phyloP scores from a whole-genome alignment of 2,888 invertebrate species.

The Cheilosia urbana region DNA sequence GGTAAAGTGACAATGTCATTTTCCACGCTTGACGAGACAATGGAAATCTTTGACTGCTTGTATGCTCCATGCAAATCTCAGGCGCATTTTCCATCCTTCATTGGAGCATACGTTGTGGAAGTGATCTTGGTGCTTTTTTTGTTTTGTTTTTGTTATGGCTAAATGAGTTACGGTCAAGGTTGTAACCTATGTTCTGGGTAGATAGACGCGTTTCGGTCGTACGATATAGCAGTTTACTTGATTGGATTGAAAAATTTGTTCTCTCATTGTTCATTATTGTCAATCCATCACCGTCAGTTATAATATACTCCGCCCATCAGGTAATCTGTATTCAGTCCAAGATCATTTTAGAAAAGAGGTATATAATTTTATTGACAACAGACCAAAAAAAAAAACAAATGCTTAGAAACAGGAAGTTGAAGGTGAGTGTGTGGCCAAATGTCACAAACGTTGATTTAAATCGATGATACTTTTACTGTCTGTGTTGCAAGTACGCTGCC shows the following conservation, averaged over 20 bases:
- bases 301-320: constrained; percentile 25
- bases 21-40: constrained; percentile 72
- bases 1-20: constrained; percentile 72
- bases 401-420: constrained; percentile 48
- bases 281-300: constrained; percentile 54
- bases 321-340: constrained; percentile 62
- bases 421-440: constrained; percentile 47
- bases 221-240: constrained; percentile 42
- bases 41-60: constrained; percentile 49
- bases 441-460: constrained; percentile 22
- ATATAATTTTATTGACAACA: constrained; percentile 27
- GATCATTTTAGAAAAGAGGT: constrained; percentile 40
- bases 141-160: constrained; percentile 51
- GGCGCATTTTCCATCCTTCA: constrained; percentile 56
- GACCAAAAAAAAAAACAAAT: constrained; percentile 1
- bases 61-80: constrained; percentile 60
- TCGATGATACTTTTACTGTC: constrained; percentile 7
- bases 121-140: constrained; percentile 50
- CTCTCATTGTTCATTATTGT: constrained; percentile 43
- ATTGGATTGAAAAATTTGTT: constrained; percentile 60
- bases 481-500: background rate
- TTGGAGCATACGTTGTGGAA: constrained; percentile 45
- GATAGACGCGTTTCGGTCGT: constrained; percentile 7
- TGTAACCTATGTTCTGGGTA: constrained; percentile 42
- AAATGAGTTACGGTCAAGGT: constrained; percentile 73